A percentile compares a stretch with the other conserved stretches of the same genome.
Conservation (phyloP, 2,888 invertebrate species). For the Venusia cambrica region DNA sequence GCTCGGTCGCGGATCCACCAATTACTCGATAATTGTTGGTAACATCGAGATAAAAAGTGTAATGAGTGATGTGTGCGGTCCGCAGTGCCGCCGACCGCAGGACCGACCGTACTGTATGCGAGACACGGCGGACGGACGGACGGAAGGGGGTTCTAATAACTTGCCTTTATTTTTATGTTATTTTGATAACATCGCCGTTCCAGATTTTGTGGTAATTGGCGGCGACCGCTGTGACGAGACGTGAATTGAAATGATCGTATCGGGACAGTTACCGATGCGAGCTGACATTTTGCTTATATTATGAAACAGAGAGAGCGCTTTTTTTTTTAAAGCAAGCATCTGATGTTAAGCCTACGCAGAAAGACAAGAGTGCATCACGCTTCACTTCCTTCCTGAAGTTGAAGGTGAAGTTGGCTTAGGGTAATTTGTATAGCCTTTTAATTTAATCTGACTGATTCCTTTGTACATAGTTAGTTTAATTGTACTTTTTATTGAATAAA, state of each 20-base stretch:
- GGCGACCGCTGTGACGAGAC: conserved; percentile 2
- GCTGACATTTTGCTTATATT: neutral
- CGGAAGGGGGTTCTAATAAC: conserved; percentile 7
- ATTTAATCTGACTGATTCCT: too few species aligned
- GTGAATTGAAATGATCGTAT: conserved; percentile 3
- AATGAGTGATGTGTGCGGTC: conserved; percentile 16
- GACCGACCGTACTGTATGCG: too few species aligned
- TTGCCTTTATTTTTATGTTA: conserved; percentile 14
- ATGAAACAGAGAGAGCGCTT: too few species aligned
- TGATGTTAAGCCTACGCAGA: too few species aligned
- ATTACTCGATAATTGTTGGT: conserved; percentile 24
- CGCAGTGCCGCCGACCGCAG: conserved; percentile 11
- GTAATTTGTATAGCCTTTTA: too few species aligned
- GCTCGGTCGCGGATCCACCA: too few species aligned
- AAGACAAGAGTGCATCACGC: too few species aligned
- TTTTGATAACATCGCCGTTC: conserved; percentile 16
- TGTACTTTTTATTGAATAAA: too few species aligned
- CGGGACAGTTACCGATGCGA: conserved; percentile 1
- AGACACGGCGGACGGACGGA: conserved; percentile 1
- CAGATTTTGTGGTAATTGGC: conserved; percentile 16
- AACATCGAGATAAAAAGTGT: conserved; percentile 21
- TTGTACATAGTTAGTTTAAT: too few species aligned
- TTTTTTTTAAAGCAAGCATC: too few species aligned
- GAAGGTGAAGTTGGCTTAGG: too few species aligned
- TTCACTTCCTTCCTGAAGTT: too few species aligned